These are phyloP conservation scores for Leucania comma DNA, from an alignment of 2,888 invertebrate genomes.

Conservation along the genomic window DNA sequence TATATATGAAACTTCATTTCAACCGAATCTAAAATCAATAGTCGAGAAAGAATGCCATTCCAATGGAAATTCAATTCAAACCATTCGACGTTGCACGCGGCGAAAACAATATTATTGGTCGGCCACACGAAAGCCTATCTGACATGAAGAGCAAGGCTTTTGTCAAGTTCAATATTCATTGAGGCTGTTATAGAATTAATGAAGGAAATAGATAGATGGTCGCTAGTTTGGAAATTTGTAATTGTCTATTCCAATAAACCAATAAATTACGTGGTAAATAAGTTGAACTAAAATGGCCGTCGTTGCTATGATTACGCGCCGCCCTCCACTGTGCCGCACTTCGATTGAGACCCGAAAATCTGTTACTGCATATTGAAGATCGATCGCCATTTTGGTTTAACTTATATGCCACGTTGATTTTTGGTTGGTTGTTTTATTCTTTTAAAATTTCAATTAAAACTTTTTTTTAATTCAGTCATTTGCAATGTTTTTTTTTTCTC, in stretches of 20 bases:
- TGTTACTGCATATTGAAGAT: no score
- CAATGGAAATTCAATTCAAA: conserved; percentile 71
- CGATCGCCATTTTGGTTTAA: no score
- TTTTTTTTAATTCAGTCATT: not conserved
- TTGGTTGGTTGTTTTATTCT: not conserved
- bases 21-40: conserved; percentile 67
- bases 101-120: conserved; percentile 69
- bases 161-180: conserved; percentile 50
- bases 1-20: conserved; percentile 68
- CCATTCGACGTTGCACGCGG: conserved; percentile 63
- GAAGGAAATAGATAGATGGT: conserved; percentile 11
- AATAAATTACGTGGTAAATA: no score
- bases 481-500: no score
- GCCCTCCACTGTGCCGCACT: no score
- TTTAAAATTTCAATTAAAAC: not conserved
- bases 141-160: conserved; percentile 33
- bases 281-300: no score
- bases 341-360: no score
- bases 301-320: no score
- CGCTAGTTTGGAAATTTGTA: not conserved
- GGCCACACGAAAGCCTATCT: conserved; percentile 62
- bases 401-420: no score
- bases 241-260: not conserved
- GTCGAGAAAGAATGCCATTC: conserved; percentile 70
- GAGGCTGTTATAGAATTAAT: conserved; percentile 8